Percentiles rank a stretch among this genome's conserved stretches.
phyloP scores from a whole-genome alignment of 2,113 vertebrate species.

The Ptilorrhoa leucosticta region DNA sequence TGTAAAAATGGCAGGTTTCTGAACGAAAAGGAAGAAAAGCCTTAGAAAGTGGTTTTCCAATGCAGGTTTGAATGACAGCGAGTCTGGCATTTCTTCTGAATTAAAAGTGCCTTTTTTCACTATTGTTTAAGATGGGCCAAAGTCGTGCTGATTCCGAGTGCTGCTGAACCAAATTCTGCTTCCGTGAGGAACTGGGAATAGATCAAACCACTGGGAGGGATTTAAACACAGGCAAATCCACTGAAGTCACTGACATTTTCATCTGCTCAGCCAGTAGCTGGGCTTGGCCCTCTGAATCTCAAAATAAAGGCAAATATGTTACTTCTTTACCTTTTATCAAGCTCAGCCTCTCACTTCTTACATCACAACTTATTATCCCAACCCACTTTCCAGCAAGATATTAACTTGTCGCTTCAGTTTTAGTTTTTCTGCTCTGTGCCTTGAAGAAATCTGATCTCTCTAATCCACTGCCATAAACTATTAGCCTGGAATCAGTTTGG shows the following conservation, averaged over 20 bases:
- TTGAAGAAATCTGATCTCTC: not conserved
- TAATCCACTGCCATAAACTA: not conserved
- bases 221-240: constrained; percentile 1
- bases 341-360: not conserved
- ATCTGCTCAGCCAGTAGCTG: not conserved
- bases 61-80: constrained; percentile 4
- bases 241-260: constrained; percentile 1
- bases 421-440: not conserved
- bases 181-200: not conserved
- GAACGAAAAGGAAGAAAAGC: not conserved
- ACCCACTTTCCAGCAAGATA: not conserved
- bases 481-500: not conserved
- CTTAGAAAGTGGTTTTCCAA: constrained; percentile 11
- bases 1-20: constrained; percentile 40
- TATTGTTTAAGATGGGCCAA: not conserved
- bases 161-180: not conserved
- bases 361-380: not conserved
- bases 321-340: not conserved
- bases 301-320: not conserved
- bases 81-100: constrained; percentile 16
- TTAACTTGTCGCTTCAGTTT: not conserved
- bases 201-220: not conserved
- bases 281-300: not conserved
- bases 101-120: not conserved
- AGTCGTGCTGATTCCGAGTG: not conserved